Evolutionary conservation across 2,888 invertebrate genomes (phyloP), one percentile per base, ranked within the genome.

Genomic region (Diarsia rubi): DNA sequence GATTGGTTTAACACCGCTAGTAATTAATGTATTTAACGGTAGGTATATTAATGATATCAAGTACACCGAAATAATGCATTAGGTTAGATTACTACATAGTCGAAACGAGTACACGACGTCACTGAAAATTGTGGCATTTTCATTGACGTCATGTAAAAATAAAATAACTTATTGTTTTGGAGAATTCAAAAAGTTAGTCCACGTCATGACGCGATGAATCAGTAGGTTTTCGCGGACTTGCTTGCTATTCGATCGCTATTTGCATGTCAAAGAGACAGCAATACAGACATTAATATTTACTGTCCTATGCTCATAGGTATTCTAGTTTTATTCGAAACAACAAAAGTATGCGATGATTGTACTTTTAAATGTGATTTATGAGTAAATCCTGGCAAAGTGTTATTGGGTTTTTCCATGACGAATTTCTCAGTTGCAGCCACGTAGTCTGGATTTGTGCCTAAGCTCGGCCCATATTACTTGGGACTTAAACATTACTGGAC

Each of bases 181-280:
- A 54, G 24, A 11, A 59, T 62, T 64, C 6, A 66, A 69, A 66
- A 69, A 62, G 19, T 72, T 57, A n/a, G 60, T 71, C 47, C 44
- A 52, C 16, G 5, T 68, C 14, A 24, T 52, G 70, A 21, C 59
- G 67, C n/a, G 63, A 78, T 83, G 81, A 81, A 62, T 86, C 86
- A 83, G 65, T 68, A 67, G 74, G 72, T 82, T 83, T 81, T 79
- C 74, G 78, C 83, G 27, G 52, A 70, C 49, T 57, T 67, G 73
- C 27, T 75, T 24, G 63, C 59, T 60, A 74, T 60, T 69, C 60
- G 27, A 68, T 66, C 60, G 31, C 57, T 14, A 79, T 83, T 83
- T 78, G 73, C 73, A 84, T 81, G 31, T 42, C 27, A 78, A 83
- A 67, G 59, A 52, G 66, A 66, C 60, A 37, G 66, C 68, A 59